Base-by-base conservation (phyloP, 2,797 vertebrate species). In the Eremophila alpestris region DNA sequence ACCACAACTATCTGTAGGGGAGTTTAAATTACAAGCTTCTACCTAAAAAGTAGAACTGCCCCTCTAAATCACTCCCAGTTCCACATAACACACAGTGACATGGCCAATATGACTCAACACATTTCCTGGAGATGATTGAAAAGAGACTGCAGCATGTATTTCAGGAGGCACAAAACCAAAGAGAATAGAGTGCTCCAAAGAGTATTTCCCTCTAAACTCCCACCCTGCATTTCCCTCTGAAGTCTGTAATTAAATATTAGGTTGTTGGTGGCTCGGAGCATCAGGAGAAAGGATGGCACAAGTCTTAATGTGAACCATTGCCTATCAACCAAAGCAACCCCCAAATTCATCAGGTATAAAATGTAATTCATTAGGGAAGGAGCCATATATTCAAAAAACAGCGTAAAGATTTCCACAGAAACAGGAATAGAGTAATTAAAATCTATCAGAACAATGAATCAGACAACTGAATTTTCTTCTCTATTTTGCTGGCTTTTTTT, bases 1-100 rank as follows among this genome's bases (percentile, higher is more conserved):
- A 71, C 43, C 30, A 60, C 30, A 79, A 4, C 26, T 74, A 8
- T 26, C n/a, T 67, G 18, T 48, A 83, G 36, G 17, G 59, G 45
- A 71, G 29, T 75, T 95, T 43, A 83, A 90, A 95, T 94, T 73
- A 82, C 7, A 71, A 86, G 7, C 12, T 86, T 69, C 60, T 83
- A 20, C 46, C 38, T n/a, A 76, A 76, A 85, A 43, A 18, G 52
- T 22, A 82, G 88, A 91, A 20, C 20, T 71, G 1, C 0, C 10
- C 22, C 65, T 65, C 43, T 71, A 78, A 91, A 67, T 83, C 65
- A 74, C 40, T 92, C 94, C 34, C 45, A 84, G 21, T 16, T 88
- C 48, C 16, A 74, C 24, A 11, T 41, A 76, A 48, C 23, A 52
- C 58, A 71, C 80, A 87, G 7, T 21, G 9, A 79, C 54, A n/a